Percentiles rank a stretch among this genome's conserved stretches.
Conservation (phyloP, 2,797 vertebrate species). For the Uromys caudimaculatus region DNA sequence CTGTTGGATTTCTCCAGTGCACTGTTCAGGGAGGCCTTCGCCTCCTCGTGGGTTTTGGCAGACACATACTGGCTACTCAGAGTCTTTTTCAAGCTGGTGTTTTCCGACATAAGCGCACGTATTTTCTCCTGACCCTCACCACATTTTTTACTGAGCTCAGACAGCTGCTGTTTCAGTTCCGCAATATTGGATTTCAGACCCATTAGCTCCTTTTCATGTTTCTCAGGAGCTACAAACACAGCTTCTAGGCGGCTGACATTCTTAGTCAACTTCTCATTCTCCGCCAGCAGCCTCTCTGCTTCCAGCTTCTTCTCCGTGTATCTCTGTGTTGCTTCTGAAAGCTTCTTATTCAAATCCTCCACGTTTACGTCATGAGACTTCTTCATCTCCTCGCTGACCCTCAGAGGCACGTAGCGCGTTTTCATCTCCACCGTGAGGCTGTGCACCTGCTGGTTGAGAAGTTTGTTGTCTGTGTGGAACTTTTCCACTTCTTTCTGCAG, state of each 20-base stretch:
- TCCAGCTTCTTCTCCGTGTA: conserved; percentile 91
- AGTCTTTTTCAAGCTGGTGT: conserved; percentile 86
- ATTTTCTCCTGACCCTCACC: conserved; percentile 88
- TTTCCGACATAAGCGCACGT: conserved; percentile 87
- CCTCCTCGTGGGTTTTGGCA: conserved; percentile 89
- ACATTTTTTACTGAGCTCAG: conserved; percentile 87
- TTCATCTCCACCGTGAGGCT: conserved; percentile 91
- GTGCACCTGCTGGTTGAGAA: conserved; percentile 92
- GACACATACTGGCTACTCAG: conserved; percentile 90
- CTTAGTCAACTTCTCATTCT: conserved; percentile 89
- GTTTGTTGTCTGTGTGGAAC: conserved; percentile 88
- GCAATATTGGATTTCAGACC: conserved; percentile 86
- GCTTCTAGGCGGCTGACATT: conserved; percentile 87
- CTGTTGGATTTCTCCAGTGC: conserved; percentile 89
- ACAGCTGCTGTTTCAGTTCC: conserved; percentile 89
- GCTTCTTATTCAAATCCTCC: conserved; percentile 92
- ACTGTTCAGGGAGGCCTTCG: conserved; percentile 87
- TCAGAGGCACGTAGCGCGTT: conserved; percentile 90
- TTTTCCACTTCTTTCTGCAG: conserved; percentile 92
- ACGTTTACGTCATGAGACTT: conserved; percentile 88
- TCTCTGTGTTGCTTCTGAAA: conserved; percentile 91
- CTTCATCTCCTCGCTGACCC: conserved; percentile 91
- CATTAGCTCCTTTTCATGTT: conserved; percentile 87
- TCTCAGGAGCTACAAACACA: conserved; percentile 86
- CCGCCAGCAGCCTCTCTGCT: conserved; percentile 88